Evolutionary conservation across 2,113 vertebrate species (phyloP), one percentile per base, ranked within the genome.

Genomic region (Myodes glareolus): DNA sequence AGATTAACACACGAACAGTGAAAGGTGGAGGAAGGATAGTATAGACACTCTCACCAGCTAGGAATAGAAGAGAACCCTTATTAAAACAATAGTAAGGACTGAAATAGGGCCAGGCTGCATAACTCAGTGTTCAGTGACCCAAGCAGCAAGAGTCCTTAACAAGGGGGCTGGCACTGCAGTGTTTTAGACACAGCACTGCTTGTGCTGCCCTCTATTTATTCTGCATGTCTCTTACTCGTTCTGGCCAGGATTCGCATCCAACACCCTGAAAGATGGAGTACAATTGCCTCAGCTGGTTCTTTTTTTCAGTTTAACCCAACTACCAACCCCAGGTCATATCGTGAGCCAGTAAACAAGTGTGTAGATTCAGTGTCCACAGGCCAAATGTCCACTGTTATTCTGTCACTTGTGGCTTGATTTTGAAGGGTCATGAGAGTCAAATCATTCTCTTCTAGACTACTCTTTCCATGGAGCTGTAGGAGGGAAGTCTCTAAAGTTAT

Each of bases 351-450:
- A 50, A 81, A 33, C 12, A 27, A 89, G 45, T 39, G 36, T 58
- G 8, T 70, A 36, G 33, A 89, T 81, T 67, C 29, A 33, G 29
- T 89, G 17, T 10, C 39, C 6, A 29, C 23, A 25, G 12, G 7
- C 52, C 77, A 50, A 21, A 78, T 61, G 47, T 19, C 39, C 36
- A 36, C 9, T 81, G 61, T 33, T 55, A 7, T 72, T 73, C 55
- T 93, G 39, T 75, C 33, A 29, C 52, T 91, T 50, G 4, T 72
- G 61, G 2, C 21, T 29, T 82, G 72, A 90, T 70, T 89, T 17
- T 73, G 75, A 81, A 92, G 50, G 7, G 5, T 93, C 52, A 77
- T 68, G 45, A 67, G 27, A 82, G 55, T 93, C 11, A 87, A 50
- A 86, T 12, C 33, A 33, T 73, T 36, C 12, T 17, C 6, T 21